Evolutionary conservation across 1,140 invertebrate species (phyloP).

Genomic region (Aphaenogaster floridana): DNA sequence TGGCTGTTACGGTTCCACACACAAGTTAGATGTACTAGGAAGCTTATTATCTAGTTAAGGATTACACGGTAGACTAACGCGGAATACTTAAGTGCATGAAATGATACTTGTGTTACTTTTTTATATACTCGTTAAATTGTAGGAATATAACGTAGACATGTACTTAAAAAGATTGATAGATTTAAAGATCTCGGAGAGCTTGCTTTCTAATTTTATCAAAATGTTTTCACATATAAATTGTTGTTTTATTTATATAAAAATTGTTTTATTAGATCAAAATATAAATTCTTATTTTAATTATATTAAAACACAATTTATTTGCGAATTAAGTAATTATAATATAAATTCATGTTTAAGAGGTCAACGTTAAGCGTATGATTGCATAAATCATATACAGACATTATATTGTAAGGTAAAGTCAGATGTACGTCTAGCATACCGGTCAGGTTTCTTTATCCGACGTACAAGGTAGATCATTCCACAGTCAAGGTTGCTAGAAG

Average conservation of each 20-base stretch:
- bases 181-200: neutral
- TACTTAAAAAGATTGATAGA: neutral
- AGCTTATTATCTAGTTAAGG: constrained; percentile 31
- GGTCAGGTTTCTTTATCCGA: constrained; percentile 38
- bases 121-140: neutral
- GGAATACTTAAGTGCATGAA: neutral
- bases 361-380: neutral
- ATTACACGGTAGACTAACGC: neutral
- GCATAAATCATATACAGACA: neutral
- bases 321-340: neutral
- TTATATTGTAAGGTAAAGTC: constrained; percentile 9
- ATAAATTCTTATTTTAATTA: neutral
- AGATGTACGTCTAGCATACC: constrained; percentile 17
- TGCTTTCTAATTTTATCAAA: neutral
- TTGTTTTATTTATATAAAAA: constrained; percentile 12
- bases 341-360: neutral
- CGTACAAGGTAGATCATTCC: constrained; percentile 56
- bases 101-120: neutral
- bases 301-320: constrained; percentile 17
- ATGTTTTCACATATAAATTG: neutral
- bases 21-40: constrained; percentile 14
- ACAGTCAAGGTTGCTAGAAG: constrained; percentile 60
- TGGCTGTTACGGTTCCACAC: constrained; percentile 17
- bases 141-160: neutral
- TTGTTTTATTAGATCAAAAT: neutral